Evolutionary conservation across 2,888 invertebrate genomes (phyloP).

Genomic region (Blastobasis lacticolella): DNA sequence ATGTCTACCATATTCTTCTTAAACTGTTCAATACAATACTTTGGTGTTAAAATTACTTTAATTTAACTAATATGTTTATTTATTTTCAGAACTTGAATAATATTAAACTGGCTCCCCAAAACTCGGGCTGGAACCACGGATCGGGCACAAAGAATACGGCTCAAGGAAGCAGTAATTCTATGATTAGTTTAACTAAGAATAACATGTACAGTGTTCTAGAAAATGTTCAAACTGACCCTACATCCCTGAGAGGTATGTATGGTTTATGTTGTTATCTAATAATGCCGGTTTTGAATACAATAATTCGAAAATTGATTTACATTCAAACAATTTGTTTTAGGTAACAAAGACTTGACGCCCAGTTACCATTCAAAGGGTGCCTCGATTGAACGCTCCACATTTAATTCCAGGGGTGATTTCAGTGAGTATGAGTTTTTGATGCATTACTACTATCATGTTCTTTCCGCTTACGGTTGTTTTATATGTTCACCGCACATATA

Average conservation of each 20-base stretch:
- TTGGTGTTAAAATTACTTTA: not conserved
- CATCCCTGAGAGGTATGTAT: conserved; percentile 42
- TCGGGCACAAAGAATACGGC: conserved; percentile 53
- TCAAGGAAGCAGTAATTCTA: conserved; percentile 42
- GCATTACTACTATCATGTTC: not conserved
- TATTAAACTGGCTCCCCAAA: conserved; percentile 55
- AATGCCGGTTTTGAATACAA: not conserved
- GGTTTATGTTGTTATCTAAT: not conserved
- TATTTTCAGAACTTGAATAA: conserved; percentile 45
- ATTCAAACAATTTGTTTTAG: conserved; percentile 23
- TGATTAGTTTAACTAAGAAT: conserved; percentile 47
- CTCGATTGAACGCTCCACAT: conserved; percentile 66
- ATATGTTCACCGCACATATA: not conserved
- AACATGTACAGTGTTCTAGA: conserved; percentile 54
- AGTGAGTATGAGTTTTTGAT: conserved; percentile 33
- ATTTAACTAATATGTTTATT: conserved; percentile 3
- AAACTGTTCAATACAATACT: not conserved
- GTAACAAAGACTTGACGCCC: conserved; percentile 47
- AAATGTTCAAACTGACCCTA: conserved; percentile 48
- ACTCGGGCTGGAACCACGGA: conserved; percentile 54
- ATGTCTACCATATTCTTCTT: not conserved
- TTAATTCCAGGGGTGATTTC: conserved; percentile 55
- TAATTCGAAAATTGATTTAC: not conserved
- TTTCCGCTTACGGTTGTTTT: not conserved
- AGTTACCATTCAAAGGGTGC: conserved; percentile 61